A percentile compares a stretch with the other conserved stretches of the same genome.
These are phyloP conservation scores for Rhinoraja longicauda DNA, from an alignment of 2,797 vertebrate genomes.

Conservation along the genomic window DNA sequence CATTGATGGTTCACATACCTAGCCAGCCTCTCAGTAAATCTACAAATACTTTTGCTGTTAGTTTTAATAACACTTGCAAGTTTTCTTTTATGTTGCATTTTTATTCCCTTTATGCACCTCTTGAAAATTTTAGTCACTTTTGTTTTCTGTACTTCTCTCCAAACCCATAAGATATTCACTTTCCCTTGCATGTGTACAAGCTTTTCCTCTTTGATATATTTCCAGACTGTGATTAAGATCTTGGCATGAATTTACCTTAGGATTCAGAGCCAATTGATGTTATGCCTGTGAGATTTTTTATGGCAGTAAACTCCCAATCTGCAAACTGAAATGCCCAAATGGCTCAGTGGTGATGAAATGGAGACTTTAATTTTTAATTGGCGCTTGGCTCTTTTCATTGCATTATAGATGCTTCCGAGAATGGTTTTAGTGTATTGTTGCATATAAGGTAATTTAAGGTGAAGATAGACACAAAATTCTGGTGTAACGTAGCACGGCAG, in stretches of 20 bases:
- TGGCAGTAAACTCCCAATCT: neutral
- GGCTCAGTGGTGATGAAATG: neutral
- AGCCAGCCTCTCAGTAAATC: neutral
- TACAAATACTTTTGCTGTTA: neutral
- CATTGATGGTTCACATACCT: neutral
- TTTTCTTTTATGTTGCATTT: neutral
- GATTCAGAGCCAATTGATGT: slow-evolving; percentile 21
- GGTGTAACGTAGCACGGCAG: too few species aligned
- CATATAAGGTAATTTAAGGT: neutral
- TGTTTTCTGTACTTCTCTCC: neutral
- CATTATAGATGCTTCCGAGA: neutral
- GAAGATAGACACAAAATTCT: neutral
- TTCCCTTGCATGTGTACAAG: neutral
- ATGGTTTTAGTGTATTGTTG: neutral
- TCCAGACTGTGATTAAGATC: slow-evolving; percentile 16
- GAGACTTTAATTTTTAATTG: neutral
- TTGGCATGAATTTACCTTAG: slow-evolving; percentile 7
- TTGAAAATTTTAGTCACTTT: neutral
- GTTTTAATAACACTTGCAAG: neutral
- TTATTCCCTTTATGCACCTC: neutral
- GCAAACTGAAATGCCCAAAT: neutral
- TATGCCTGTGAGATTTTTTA: neutral
- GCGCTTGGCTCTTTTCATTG: neutral
- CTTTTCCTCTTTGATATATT: neutral
- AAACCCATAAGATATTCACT: neutral